Evolutionary conservation across 2,888 invertebrate species (phyloP).

Genomic region (Atethmia centrago): DNA sequence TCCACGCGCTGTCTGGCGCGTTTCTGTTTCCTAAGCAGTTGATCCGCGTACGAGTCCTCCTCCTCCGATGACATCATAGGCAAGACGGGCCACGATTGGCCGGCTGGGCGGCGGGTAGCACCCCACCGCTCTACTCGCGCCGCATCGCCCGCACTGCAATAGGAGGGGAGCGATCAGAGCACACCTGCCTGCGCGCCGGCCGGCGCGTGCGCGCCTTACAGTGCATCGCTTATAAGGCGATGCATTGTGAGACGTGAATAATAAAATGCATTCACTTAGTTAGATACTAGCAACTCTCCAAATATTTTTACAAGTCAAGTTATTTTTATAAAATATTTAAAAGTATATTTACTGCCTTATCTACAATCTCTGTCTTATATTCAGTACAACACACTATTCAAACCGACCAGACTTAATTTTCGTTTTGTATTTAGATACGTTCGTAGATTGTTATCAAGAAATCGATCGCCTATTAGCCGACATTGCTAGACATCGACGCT

Average conservation of each 20-base stretch:
- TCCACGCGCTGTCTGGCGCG: constrained; percentile 98
- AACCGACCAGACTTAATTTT: constrained; percentile 56
- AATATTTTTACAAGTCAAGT: constrained; percentile 22
- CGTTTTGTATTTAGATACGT: constrained; percentile 50
- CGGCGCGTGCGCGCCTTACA: constrained; percentile 71
- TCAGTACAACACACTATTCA: constrained; percentile 11
- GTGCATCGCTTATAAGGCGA: constrained; percentile 56
- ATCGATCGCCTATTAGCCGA: constrained; percentile 74
- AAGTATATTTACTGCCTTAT: neutral
- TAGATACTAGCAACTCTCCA: constrained; percentile 73
- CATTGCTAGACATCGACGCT: constrained; percentile 63
- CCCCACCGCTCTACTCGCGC: constrained; percentile 89
- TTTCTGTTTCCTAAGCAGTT: constrained; percentile 97
- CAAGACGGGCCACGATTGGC: constrained; percentile 95
- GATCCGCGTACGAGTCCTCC: constrained; percentile 98
- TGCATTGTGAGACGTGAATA: constrained; percentile 41
- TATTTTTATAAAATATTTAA: neutral
- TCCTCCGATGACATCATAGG: constrained; percentile 99
- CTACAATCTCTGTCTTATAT: constrained; percentile 17
- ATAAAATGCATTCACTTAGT: constrained; percentile 34
- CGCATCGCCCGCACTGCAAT: constrained; percentile 90
- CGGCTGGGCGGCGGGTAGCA: constrained; percentile 91
- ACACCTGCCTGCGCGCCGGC: constrained; percentile 83
- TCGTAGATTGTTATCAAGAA: constrained; percentile 75
- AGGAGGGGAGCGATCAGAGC: constrained; percentile 85